phyloP scores from a whole-genome alignment of 2,888 invertebrate species.

The Parnassius glacialis region DNA sequence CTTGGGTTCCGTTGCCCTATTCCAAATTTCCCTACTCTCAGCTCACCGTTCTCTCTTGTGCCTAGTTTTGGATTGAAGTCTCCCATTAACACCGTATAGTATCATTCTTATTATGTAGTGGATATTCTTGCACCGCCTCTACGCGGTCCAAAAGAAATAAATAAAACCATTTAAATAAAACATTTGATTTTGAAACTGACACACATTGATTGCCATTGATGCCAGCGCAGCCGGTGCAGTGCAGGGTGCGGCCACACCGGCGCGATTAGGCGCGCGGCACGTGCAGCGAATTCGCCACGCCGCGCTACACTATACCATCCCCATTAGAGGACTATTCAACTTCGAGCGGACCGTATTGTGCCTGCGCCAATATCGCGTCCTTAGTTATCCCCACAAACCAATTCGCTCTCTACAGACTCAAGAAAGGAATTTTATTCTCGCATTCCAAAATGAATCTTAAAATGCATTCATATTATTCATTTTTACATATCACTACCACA shows the following conservation, averaged over 20 bases:
- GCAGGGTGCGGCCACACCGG: conserved; percentile 26
- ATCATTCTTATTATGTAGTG: too few species aligned
- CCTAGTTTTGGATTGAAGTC: too few species aligned
- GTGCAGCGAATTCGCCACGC: conserved; percentile 26
- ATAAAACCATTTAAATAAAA: too few species aligned
- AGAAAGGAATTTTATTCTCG: not conserved
- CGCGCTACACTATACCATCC: conserved; percentile 39
- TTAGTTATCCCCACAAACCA: not conserved
- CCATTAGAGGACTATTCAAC: conserved; percentile 39
- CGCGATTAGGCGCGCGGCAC: conserved; percentile 29
- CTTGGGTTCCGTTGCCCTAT: too few species aligned
- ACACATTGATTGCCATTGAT: too few species aligned
- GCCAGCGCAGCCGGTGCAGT: conserved; percentile 16
- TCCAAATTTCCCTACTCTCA: too few species aligned
- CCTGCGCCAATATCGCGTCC: conserved; percentile 7
- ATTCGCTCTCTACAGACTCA: conserved; percentile 3
- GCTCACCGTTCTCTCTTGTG: too few species aligned
- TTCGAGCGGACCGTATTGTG: conserved; percentile 28
- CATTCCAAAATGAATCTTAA: not conserved
- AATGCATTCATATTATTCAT: not conserved
- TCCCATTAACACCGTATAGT: too few species aligned
- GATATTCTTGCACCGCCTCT: too few species aligned
- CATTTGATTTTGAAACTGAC: too few species aligned
- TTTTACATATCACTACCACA: not conserved
- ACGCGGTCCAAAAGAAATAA: too few species aligned